Conservation (phyloP, 2,797 vertebrate species). For the Enteromius treurensis region DNA sequence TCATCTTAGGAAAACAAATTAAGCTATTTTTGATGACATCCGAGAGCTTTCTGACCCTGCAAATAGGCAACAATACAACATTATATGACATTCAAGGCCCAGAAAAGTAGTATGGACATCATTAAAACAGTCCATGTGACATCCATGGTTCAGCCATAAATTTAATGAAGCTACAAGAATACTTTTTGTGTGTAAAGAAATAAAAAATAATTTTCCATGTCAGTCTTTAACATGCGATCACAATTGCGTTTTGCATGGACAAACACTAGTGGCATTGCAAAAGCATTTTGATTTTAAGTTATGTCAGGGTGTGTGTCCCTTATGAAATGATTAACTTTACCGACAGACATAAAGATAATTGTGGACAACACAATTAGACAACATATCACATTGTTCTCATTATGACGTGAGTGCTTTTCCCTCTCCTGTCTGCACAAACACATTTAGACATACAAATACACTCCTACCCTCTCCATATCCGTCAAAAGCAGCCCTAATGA, state of each 20-base stretch:
- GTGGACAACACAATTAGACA: constrained; percentile 23
- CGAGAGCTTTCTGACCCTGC: background rate
- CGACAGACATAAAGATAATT: constrained; percentile 24
- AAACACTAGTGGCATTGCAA: background rate
- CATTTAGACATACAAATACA: background rate
- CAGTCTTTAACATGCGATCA: background rate
- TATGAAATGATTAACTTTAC: background rate
- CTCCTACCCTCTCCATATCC: constrained; percentile 63
- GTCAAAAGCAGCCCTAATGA: constrained; percentile 70
- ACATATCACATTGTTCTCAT: constrained; percentile 18
- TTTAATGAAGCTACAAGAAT: background rate
- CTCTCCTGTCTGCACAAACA: background rate
- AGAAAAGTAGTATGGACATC: background rate
- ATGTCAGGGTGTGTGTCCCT: background rate
- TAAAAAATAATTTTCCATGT: background rate
- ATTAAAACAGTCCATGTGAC: background rate
- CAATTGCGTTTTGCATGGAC: constrained; percentile 1
- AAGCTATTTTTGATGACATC: background rate
- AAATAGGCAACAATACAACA: background rate
- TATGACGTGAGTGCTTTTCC: constrained; percentile 11
- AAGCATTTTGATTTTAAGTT: background rate
- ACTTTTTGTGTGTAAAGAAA: background rate
- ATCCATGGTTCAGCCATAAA: background rate
- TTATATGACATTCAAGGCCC: background rate
- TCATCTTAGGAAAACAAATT: background rate